Conservation (phyloP, 2,113 vertebrate genomes). For the Psammodynastes pulverulentus region DNA sequence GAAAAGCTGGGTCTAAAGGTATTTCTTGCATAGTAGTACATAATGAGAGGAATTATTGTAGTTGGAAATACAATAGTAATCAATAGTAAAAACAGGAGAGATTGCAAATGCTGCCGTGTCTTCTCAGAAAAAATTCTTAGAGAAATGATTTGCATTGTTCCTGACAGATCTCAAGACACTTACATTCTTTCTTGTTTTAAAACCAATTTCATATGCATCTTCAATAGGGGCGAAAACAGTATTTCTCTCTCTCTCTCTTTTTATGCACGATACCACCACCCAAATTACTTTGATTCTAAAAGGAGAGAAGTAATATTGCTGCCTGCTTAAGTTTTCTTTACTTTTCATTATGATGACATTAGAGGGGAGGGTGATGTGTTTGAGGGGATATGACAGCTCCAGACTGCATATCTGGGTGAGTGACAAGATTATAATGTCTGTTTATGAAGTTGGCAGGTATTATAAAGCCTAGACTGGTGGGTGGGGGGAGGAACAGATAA, state of each 20-base stretch:
- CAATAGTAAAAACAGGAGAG: not conserved
- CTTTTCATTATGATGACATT: slow-evolving; percentile 21
- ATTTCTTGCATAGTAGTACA: not conserved
- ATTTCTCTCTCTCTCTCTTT: not conserved
- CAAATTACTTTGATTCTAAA: not conserved
- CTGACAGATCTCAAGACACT: not conserved
- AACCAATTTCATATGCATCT: not conserved
- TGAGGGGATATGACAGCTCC: slow-evolving; percentile 15
- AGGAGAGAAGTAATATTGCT: not conserved
- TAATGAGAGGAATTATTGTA: not conserved
- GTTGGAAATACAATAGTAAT: not conserved
- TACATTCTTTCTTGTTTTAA: not conserved
- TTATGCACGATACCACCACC: not conserved
- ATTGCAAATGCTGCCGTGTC: not conserved
- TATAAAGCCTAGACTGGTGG: not conserved
- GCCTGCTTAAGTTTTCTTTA: slow-evolving; percentile 20
- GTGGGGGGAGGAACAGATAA: slow-evolving; percentile 10
- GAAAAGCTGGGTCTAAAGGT: not conserved
- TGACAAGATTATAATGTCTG: slow-evolving; percentile 1
- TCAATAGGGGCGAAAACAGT: not conserved
- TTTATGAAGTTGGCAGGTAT: not conserved
- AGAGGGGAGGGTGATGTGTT: not conserved
- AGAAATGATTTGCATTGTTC: not conserved
- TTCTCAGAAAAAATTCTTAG: not conserved
- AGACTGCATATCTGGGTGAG: not conserved